Conservation (phyloP, 1,140 invertebrate genomes). For the Brachionus plicatilis region DNA sequence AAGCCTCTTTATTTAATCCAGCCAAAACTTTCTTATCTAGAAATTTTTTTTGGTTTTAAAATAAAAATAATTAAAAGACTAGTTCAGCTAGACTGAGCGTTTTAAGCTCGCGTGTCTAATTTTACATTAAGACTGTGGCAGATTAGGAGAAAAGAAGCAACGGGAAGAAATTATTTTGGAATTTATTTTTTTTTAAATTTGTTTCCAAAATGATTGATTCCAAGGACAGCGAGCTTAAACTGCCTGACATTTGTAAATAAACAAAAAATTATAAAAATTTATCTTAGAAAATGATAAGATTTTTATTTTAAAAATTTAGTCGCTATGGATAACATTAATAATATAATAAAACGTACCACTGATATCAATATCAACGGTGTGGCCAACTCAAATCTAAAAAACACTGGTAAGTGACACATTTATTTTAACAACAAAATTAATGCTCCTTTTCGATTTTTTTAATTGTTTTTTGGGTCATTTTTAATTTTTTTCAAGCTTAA, state of each 20-base stretch:
- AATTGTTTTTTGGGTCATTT: too few species aligned
- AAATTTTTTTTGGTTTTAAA: not conserved
- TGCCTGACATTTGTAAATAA: not conserved
- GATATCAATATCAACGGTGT: constrained; percentile 12
- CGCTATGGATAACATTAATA: constrained; percentile 25
- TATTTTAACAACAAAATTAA: too few species aligned
- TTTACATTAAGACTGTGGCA: not conserved
- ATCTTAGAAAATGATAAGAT: not conserved
- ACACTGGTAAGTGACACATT: not conserved
- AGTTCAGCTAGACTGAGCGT: not conserved
- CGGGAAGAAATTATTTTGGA: not conserved
- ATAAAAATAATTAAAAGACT: not conserved
- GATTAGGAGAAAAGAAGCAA: not conserved
- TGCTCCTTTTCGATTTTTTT: too few species aligned
- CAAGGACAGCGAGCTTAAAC: not conserved
- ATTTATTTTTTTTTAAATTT: not conserved
- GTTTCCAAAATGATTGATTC: not conserved
- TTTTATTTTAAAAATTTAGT: constrained; percentile 7
- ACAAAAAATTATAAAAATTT: not conserved
- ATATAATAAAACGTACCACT: constrained; percentile 11
- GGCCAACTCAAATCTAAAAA: not conserved
- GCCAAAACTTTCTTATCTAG: too few species aligned
- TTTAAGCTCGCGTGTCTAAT: not conserved
- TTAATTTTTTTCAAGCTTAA: too few species aligned
- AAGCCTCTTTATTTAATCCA: not conserved